Evolutionary conservation across 2,113 vertebrate species (phyloP).

Genomic region (Tringa solitaria): DNA sequence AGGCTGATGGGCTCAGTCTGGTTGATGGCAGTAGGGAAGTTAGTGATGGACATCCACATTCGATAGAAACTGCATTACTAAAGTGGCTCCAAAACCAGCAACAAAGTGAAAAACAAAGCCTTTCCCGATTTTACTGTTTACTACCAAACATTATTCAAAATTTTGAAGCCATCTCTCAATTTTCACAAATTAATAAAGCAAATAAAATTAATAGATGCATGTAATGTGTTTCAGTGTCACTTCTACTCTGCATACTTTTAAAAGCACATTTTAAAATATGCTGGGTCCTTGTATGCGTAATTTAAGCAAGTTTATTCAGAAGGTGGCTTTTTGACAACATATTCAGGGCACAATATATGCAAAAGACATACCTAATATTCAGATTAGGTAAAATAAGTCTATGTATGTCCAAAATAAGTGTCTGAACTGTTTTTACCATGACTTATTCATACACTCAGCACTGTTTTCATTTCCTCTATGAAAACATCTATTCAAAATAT

Average conservation of each 20-base stretch:
- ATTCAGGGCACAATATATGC: not conserved
- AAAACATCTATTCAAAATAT: constrained; percentile 42
- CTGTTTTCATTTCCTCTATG: not conserved
- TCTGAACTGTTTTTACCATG: not conserved
- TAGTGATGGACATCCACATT: not conserved
- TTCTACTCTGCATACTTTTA: not conserved
- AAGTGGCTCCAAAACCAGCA: not conserved
- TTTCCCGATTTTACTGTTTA: not conserved
- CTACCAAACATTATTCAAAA: not conserved
- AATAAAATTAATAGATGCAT: not conserved
- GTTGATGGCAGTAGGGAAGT: not conserved
- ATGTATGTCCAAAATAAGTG: not conserved
- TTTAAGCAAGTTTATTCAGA: constrained; percentile 18
- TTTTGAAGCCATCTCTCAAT: not conserved
- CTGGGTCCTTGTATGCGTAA: not conserved
- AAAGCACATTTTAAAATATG: not conserved
- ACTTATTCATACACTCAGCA: constrained; percentile 5
- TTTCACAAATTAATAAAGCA: not conserved
- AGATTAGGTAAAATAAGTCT: constrained; percentile 1
- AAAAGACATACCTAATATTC: not conserved
- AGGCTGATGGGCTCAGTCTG: not conserved
- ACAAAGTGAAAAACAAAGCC: not conserved
- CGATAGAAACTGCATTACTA: not conserved
- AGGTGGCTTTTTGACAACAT: not conserved
- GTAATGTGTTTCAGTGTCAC: not conserved